phyloP scores from a whole-genome alignment of 2,113 vertebrate species.

The Otis tarda region DNA sequence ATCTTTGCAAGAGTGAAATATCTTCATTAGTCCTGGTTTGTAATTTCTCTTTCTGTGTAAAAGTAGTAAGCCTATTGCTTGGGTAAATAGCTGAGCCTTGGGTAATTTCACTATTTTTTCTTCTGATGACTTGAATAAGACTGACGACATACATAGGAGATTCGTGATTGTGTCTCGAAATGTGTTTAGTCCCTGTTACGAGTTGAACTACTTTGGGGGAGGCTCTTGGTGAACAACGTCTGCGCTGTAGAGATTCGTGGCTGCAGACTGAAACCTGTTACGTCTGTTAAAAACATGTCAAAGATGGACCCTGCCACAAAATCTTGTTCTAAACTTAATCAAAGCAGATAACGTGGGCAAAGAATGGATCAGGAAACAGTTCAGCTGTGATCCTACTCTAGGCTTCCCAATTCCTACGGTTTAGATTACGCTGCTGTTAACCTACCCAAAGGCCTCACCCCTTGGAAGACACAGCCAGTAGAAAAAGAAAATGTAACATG shows the following conservation, averaged over 20 bases:
- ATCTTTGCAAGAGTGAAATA: not conserved
- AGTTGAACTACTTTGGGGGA: not conserved
- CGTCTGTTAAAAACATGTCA: not conserved
- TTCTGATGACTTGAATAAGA: not conserved
- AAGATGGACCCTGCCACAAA: not conserved
- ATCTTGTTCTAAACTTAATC: not conserved
- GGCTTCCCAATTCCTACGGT: not conserved
- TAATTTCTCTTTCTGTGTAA: not conserved
- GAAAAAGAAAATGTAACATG: not conserved
- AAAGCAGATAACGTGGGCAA: not conserved
- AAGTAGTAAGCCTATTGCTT: not conserved
- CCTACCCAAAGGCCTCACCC: not conserved
- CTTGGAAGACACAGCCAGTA: not conserved
- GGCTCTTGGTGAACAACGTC: not conserved
- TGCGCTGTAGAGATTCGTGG: not conserved
- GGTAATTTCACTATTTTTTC: not conserved
- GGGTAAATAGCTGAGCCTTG: not conserved
- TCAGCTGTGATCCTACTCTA: not conserved
- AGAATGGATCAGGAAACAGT: not conserved
- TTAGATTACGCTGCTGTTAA: rapidly evolving
- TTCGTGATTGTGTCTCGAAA: not conserved
- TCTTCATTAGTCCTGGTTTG: not conserved
- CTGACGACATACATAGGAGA: not conserved
- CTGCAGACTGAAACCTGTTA: not conserved
- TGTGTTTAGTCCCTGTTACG: not conserved